Conservation (phyloP, 2,888 invertebrate species). For the Drosophila eohydei region DNA sequence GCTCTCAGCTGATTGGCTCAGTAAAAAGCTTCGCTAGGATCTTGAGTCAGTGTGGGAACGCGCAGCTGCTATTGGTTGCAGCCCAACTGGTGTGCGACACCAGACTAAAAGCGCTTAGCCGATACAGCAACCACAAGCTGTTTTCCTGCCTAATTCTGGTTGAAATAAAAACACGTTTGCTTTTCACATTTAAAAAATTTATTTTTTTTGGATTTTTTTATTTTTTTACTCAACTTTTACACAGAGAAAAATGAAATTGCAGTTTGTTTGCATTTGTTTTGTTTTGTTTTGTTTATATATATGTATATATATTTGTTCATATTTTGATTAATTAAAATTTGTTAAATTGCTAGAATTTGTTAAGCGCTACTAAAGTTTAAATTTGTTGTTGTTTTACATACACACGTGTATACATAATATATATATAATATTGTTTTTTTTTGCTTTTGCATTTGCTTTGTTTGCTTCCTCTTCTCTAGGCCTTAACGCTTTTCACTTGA, state of each 20-base stretch:
- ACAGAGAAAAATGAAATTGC: constrained; percentile 80
- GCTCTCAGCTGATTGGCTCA: constrained; percentile 43
- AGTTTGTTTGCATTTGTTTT: constrained; percentile 68
- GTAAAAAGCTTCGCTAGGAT: constrained; percentile 33
- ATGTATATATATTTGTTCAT: constrained; percentile 43
- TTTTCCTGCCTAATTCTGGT: background rate
- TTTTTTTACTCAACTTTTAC: constrained; percentile 77
- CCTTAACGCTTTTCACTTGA: constrained; percentile 21
- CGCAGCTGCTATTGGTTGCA: constrained; percentile 20
- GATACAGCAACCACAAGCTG: constrained; percentile 26
- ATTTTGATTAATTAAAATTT: constrained; percentile 81
- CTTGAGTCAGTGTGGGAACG: constrained; percentile 6
- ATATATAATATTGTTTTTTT: constrained; percentile 47
- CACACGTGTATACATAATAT: constrained; percentile 20
- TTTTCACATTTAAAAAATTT: constrained; percentile 73
- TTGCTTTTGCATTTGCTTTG: constrained; percentile 44
- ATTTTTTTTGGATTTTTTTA: constrained; percentile 42
- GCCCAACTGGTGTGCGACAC: constrained; percentile 18
- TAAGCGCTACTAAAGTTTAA: constrained; percentile 82
- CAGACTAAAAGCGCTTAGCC: constrained; percentile 20
- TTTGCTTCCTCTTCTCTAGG: constrained; percentile 17
- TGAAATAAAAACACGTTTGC: background rate
- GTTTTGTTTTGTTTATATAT: constrained; percentile 31
- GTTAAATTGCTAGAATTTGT: constrained; percentile 81
- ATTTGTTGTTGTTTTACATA: constrained; percentile 72